Base-by-base conservation (phyloP, 2,113 vertebrate species). In the Meles meles region DNA sequence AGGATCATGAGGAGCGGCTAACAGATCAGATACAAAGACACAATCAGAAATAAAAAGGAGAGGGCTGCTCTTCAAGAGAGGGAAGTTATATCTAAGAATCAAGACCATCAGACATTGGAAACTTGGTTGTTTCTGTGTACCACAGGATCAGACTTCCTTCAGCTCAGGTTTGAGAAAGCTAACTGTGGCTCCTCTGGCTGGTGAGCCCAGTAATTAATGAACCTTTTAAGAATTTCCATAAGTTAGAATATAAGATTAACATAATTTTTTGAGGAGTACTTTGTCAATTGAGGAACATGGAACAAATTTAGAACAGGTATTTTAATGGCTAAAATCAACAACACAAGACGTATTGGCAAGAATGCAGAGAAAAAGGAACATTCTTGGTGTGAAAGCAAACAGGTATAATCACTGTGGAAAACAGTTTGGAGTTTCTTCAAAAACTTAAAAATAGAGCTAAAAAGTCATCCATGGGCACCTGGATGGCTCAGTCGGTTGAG, bases 91-190 rank as follows among this genome's bases (percentile, higher is more conserved):
- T 71, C 37, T 47, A 49, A 91, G n/a, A 80, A 95, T 84, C 74
- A 91, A 88, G 27, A 91, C 20, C 31, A 87, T 44, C 20, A 82
- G 15, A 83, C 55, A 61, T 4, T n/a, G 11, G 44, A 82, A 80
- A 69, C 5, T 7, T 67, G 29, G 67, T 39, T 86, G 27, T 93
- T 74, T 85, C 63, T 93, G 21, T 83, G 2, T 72, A 44, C 83
- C 14, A 52, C 7, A 79, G 34, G 21, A 23, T 84, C 74, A 9
- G 2, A 76, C 5, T 91, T 77, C 27, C 34, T 85, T 84, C 37
- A 88, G 29, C 21, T 95, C 65, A 84, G 14, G 10, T 90, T 93
- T 85, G 27, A 96, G 42, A 96, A 95, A 88, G 10, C 34, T 89
- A 71, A 93, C 57, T 61, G 80, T 85, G 21, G 4, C 9, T 57